These are phyloP conservation scores for Trigoniulus corallinus DNA, from an alignment of 1,140 invertebrate genomes.

Conservation along the genomic window DNA sequence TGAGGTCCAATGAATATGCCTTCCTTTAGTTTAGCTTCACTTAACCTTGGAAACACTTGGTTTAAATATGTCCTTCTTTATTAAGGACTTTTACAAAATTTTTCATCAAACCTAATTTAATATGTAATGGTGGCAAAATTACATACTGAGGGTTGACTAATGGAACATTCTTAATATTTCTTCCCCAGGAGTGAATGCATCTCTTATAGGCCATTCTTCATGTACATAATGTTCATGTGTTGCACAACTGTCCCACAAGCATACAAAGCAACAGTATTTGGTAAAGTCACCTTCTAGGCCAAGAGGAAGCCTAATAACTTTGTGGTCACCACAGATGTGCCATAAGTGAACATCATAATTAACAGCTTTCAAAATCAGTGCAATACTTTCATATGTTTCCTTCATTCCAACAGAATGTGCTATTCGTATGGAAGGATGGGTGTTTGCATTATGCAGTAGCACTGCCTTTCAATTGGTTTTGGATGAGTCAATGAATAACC, in stretches of 20 bases:
- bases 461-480: constrained; percentile 13
- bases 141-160: too few relatives aligned
- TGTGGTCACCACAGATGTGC: constrained; percentile 19
- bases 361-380: neutral
- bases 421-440: constrained; percentile 3
- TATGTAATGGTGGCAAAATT: constrained; percentile 11
- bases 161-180: constrained; percentile 6
- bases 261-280: constrained; percentile 23
- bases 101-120: too few relatives aligned
- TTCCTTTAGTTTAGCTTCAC: too few relatives aligned
- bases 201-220: constrained; percentile 7
- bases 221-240: too few relatives aligned
- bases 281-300: constrained; percentile 22
- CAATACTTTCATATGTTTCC: too few relatives aligned
- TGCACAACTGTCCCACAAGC: constrained; percentile 12
- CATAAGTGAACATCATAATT: constrained; percentile 12
- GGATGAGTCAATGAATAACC: constrained; percentile 14
- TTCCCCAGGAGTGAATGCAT: constrained; percentile 1
- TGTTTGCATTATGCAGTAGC: constrained; percentile 13
- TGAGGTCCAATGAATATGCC: constrained; percentile 15
- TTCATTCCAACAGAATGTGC: constrained; percentile 1
- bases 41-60: constrained; percentile 10
- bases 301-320: constrained; percentile 13
- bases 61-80: constrained; percentile 14
- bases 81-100: too few relatives aligned